Base-by-base conservation (phyloP, 2,113 vertebrate species). In the Brachyhypopomus occidentalis region DNA sequence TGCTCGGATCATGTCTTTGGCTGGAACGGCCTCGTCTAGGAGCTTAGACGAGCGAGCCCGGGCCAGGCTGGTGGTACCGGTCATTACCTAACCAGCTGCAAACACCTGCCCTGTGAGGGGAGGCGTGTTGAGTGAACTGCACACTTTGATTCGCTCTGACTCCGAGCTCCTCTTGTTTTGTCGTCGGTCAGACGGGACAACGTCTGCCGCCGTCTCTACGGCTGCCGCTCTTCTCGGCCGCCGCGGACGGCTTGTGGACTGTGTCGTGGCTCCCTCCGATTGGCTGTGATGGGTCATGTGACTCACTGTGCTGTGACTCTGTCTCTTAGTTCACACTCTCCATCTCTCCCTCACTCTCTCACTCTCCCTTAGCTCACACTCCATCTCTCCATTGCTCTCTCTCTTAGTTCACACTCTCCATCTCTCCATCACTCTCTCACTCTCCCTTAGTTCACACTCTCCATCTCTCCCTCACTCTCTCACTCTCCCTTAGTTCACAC, bases 301-400 rank as follows among this genome's bases (percentile, higher is more conserved):
- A 79, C 67, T 78, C 64, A 78, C 83, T n/a, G n/a, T n/a, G n/a
- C n/a, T n/a, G n/a, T n/a, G n/a, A n/a, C n/a, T n/a, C n/a, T n/a
- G n/a, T n/a, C n/a, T n/a, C n/a, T n/a, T n/a, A 85, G 55, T 41
- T 84, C 77, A 82, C 85, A 84, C 82, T 82, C 38, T 38, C 38
- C 7, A 38, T 7, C 3, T 38, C 38, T 38, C 3, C 7, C 38
- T 38, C 38, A 4, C 38, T 7, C 3, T 38, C 38, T 38, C n/a
- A n/a, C n/a, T n/a, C n/a, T n/a, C n/a, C n/a, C n/a, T n/a, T n/a
- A n/a, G n/a, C n/a, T n/a, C n/a, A n/a, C n/a, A n/a, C 30, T 30
- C 30, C 1, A 3, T 30, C 30, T 30, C 30, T 30, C 30, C 30
- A 2, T 30, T 3, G 3, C 30, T 30, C 30, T 30, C 30, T n/a